A percentile compares a stretch with the other conserved stretches of the same genome.
Evolutionary conservation across 2,113 vertebrate species (phyloP).

Genomic region (Petroica traversi): DNA sequence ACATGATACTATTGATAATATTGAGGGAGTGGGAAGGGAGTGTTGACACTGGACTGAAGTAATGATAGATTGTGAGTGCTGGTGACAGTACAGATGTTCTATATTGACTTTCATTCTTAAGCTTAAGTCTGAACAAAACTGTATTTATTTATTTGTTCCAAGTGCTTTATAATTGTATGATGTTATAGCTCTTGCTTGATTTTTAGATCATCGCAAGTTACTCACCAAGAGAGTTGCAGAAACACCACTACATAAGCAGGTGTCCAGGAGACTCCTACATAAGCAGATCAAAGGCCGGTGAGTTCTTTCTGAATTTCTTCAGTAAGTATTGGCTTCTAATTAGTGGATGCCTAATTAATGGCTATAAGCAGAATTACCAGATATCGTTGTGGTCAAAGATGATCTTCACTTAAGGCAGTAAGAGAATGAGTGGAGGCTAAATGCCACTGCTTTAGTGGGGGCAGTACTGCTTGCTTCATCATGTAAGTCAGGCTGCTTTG

Average conservation of each 20-base stretch:
- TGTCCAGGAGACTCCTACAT: slow-evolving; percentile 82
- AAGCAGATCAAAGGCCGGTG: slow-evolving; percentile 90
- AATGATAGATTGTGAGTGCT: neutral
- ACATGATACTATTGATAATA: neutral
- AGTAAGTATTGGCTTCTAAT: neutral
- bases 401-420: neutral
- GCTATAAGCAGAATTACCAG: neutral
- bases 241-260: slow-evolving; percentile 90
- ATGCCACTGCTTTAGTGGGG: neutral
- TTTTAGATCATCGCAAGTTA: slow-evolving; percentile 79
- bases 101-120: neutral
- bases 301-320: slow-evolving; percentile 6
- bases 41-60: neutral
- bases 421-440: neutral
- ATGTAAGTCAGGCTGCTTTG: neutral
- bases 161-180: neutral
- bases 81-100: neutral
- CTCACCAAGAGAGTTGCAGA: slow-evolving; percentile 90
- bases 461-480: neutral
- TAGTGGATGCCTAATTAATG: neutral
- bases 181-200: neutral
- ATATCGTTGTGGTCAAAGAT: neutral
- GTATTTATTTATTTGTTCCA: neutral
- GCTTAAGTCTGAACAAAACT: neutral
- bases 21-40: neutral